These are phyloP conservation scores for Penelope pileata DNA, from an alignment of 2,113 vertebrate genomes.

Conservation along the genomic window DNA sequence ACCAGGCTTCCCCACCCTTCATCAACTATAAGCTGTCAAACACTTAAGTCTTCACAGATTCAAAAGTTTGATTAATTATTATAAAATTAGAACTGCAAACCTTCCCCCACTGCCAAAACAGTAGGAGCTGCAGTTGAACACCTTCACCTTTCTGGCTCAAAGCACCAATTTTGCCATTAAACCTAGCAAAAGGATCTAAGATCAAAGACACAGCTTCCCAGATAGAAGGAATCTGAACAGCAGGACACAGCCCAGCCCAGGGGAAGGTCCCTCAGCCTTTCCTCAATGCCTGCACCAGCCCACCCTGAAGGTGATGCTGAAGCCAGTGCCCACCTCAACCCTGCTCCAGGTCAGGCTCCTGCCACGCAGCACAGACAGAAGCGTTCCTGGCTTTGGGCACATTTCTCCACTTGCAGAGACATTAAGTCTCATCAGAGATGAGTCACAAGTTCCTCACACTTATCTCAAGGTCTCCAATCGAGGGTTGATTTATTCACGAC, in stretches of 20 bases:
- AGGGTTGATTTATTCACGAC: background rate
- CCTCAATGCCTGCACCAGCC: background rate
- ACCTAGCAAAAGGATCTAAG: background rate
- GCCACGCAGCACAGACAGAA: accelerated
- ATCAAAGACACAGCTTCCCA: background rate
- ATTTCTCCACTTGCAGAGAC: accelerated
- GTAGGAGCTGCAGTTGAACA: background rate
- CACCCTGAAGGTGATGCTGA: accelerated
- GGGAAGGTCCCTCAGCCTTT: background rate
- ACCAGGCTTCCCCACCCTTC: background rate
- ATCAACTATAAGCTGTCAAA: background rate
- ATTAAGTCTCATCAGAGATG: background rate
- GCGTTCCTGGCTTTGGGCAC: accelerated
- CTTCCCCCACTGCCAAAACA: background rate
- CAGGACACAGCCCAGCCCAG: accelerated
- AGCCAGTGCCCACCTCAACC: accelerated
- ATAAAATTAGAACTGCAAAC: background rate
- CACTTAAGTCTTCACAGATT: background rate
- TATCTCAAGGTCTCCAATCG: background rate
- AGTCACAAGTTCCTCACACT: background rate
- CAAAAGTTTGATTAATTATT: background rate
- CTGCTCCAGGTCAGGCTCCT: accelerated
- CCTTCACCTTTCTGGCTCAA: background rate
- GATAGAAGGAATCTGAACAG: background rate
- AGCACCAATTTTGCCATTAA: background rate